phyloP scores from a whole-genome alignment of 2,888 invertebrate genomes.

The Drosophila antonietae region DNA sequence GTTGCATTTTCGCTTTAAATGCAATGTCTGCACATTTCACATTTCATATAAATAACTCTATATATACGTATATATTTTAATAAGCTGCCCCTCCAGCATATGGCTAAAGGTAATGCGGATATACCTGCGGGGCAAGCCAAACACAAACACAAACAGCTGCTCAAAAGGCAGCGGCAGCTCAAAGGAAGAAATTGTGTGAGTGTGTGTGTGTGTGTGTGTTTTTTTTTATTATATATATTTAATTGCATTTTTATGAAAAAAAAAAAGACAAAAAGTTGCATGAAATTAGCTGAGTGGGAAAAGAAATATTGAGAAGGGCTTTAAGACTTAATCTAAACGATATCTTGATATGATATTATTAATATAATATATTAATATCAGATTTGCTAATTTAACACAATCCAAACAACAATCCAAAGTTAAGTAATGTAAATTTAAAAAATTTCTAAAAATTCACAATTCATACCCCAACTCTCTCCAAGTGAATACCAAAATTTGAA shows the following conservation, averaged over 20 bases:
- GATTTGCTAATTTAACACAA: no score
- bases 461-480: not conserved
- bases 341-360: no score
- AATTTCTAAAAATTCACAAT: no score
- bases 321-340: not conserved
- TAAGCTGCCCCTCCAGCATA: slow-evolving; percentile 34
- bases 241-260: slow-evolving; percentile 1
- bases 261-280: not conserved
- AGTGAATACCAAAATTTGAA: not conserved
- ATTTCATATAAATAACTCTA: slow-evolving; percentile 36
- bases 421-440: no score
- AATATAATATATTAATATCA: no score
- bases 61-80: slow-evolving; percentile 45
- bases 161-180: slow-evolving; percentile 7
- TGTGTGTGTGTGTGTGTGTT: not conserved
- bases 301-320: not conserved
- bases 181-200: not conserved
- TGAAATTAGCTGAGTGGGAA: slow-evolving; percentile 1
- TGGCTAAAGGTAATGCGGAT: slow-evolving; percentile 27
- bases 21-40: slow-evolving; percentile 56
- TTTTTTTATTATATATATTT: not conserved
- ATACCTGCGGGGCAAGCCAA: slow-evolving; percentile 11
- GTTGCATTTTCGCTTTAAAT: slow-evolving; percentile 44
- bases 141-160: slow-evolving; percentile 4
- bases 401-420: no score